Conservation (phyloP, 2,888 invertebrate genomes). For the Tanypteryx hageni region DNA sequence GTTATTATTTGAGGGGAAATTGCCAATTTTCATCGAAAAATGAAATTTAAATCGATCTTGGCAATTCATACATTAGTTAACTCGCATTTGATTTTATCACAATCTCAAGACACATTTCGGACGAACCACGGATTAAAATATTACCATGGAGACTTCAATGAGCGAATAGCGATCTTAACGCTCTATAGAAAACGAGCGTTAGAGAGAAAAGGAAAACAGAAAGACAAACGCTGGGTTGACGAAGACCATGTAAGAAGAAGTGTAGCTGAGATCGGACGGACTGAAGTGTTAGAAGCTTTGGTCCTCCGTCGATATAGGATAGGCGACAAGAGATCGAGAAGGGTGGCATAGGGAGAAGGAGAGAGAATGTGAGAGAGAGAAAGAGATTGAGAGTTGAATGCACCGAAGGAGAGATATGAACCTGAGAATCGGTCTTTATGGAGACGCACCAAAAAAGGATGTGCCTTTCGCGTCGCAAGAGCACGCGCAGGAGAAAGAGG, state of each 20-base stretch:
- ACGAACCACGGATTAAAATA: too few species aligned
- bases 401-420: not conserved
- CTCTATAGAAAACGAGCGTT: not conserved
- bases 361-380: too few species aligned
- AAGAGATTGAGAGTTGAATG: too few species aligned
- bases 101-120: too few species aligned
- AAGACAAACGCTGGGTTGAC: not conserved
- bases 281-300: not conserved
- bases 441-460: not conserved
- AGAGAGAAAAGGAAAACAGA: not conserved
- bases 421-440: not conserved
- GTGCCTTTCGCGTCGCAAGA: not conserved
- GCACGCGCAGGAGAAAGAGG: not conserved
- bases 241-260: not conserved
- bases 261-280: not conserved
- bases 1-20: too few species aligned
- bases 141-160: not conserved
- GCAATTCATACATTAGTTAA: too few species aligned
- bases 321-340: not conserved
- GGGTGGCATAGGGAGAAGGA: not conserved
- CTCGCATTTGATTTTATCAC: too few species aligned
- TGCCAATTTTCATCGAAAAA: too few species aligned
- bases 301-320: not conserved
- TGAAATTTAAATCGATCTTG: too few species aligned
- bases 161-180: not conserved